Evolutionary conservation across 1,140 invertebrate species (phyloP).

Genomic region (Drosophila navojoa): DNA sequence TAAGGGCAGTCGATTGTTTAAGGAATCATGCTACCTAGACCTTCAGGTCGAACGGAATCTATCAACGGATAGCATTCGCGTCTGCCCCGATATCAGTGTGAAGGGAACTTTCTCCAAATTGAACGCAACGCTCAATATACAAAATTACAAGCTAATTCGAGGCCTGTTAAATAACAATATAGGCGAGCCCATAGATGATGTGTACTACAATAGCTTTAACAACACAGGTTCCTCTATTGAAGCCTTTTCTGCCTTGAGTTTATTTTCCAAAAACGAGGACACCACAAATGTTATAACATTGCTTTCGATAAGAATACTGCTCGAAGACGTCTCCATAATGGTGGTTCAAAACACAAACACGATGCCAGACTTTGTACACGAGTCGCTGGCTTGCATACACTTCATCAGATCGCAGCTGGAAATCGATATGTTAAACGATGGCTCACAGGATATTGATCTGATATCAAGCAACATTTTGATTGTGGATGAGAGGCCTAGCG

Average conservation of each 20-base stretch:
- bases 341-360: slow-evolving; percentile 85
- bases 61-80: slow-evolving; percentile 84
- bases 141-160: slow-evolving; percentile 94
- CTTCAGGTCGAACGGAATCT: slow-evolving; percentile 93
- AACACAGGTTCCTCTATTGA: slow-evolving; percentile 64
- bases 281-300: slow-evolving; percentile 87
- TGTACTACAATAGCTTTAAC: slow-evolving; percentile 79
- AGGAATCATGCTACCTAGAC: slow-evolving; percentile 91
- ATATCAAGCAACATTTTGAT: slow-evolving; percentile 96
- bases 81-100: slow-evolving; percentile 93
- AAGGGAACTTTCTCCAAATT: slow-evolving; percentile 94
- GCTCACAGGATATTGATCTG: slow-evolving; percentile 95
- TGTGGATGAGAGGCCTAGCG: slow-evolving; percentile 87
- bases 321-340: slow-evolving; percentile 94
- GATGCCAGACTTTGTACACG: slow-evolving; percentile 57
- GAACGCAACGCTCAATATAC: slow-evolving; percentile 91
- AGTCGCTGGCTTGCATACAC: slow-evolving; percentile 92
- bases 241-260: slow-evolving; percentile 56
- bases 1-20: slow-evolving; percentile 88
- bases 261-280: slow-evolving; percentile 47
- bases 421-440: slow-evolving; percentile 93
- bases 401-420: slow-evolving; percentile 95
- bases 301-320: slow-evolving; percentile 91
- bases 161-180: slow-evolving; percentile 96
- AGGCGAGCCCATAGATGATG: slow-evolving; percentile 93